Conservation (phyloP, 2,888 invertebrate genomes). For the Spicauda simplicius region DNA sequence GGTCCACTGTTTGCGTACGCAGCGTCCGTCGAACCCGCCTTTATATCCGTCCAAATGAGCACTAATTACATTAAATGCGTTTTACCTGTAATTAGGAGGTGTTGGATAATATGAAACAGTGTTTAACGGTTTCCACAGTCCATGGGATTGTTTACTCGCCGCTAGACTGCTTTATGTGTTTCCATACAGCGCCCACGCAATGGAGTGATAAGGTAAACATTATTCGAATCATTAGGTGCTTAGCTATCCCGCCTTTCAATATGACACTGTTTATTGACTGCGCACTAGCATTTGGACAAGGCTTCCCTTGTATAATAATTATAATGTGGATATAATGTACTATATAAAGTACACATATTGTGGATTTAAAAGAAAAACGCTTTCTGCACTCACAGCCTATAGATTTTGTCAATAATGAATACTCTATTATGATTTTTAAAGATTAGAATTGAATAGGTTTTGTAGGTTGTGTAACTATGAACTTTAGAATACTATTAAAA, state of each 20-base stretch:
- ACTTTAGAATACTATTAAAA: no score
- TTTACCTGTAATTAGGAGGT: conserved; percentile 82
- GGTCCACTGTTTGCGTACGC: conserved; percentile 55
- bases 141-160: conserved; percentile 43
- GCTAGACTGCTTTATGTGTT: conserved; percentile 61
- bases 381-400: no score
- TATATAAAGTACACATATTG: no score
- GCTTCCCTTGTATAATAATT: conserved; percentile 1
- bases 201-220: conserved; percentile 12
- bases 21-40: conserved; percentile 70
- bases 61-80: conserved; percentile 81
- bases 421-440: no score
- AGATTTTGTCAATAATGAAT: no score
- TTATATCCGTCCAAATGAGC: conserved; percentile 75
- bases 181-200: conserved; percentile 54
- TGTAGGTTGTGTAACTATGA: no score
- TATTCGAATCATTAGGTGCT: conserved; percentile 25
- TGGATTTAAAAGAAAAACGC: no score
- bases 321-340: no score
- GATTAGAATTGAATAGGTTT: no score
- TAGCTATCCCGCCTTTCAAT: conserved; percentile 12
- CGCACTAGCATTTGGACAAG: conserved; percentile 10
- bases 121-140: conserved; percentile 66
- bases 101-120: conserved; percentile 77
- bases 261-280: conserved; percentile 9